These are phyloP conservation scores for Numida meleagris DNA, from an alignment of 2,113 vertebrate genomes.

Conservation along the genomic window DNA sequence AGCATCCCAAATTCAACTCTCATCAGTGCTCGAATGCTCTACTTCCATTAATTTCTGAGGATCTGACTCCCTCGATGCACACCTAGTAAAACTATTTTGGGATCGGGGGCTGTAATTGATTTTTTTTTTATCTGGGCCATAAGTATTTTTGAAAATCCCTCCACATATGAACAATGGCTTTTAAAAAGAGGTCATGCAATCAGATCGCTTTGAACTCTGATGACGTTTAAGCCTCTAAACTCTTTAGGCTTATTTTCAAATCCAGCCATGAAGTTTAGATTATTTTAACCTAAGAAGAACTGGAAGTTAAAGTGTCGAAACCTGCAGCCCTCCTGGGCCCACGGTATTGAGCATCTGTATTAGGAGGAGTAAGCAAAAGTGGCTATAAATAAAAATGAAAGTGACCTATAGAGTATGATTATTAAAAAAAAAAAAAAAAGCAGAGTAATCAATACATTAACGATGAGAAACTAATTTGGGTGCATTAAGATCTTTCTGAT, in stretches of 20 bases:
- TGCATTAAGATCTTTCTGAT: background rate
- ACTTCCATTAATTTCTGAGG: background rate
- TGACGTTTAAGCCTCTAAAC: conserved; percentile 41
- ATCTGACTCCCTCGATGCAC: background rate
- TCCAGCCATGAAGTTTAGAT: conserved; percentile 44
- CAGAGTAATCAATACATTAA: background rate
- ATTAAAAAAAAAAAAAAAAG: background rate
- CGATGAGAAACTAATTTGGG: background rate
- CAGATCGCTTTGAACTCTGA: conserved; percentile 42
- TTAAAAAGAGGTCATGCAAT: conserved; percentile 43
- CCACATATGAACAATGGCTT: background rate
- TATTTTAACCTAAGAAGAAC: conserved; percentile 46
- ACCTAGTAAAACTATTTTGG: background rate
- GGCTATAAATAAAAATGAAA: background rate
- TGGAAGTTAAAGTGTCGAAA: conserved; percentile 27
- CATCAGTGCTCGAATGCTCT: background rate
- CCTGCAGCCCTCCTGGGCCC: background rate
- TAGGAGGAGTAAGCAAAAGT: background rate
- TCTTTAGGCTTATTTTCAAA: conserved; percentile 56
- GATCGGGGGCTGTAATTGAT: background rate
- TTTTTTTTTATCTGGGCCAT: background rate
- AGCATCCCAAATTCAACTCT: background rate
- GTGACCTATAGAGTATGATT: background rate
- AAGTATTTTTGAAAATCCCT: conserved; percentile 40
- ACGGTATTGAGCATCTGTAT: background rate